phyloP scores from a whole-genome alignment of 2,888 invertebrate genomes.

The Micoletzkya japonica region DNA sequence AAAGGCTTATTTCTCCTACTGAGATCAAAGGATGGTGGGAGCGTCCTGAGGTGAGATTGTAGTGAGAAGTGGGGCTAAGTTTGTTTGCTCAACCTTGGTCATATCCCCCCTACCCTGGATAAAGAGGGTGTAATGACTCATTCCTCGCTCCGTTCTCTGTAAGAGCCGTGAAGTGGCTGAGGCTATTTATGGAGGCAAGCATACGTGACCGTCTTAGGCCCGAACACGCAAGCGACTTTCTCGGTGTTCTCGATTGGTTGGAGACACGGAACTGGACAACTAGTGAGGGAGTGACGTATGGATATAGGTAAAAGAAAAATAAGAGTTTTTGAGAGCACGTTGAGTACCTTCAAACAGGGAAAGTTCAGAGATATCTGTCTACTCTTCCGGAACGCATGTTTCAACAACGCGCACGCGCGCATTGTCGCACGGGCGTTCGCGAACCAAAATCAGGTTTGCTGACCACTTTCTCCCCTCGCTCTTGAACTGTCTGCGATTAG shows the following conservation, averaged over 20 bases:
- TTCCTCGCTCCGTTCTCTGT: too few species aligned
- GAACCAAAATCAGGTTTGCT: too few species aligned
- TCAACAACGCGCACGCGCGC: constrained; percentile 51
- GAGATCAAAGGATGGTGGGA: constrained; percentile 37
- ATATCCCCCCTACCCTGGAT: neutral
- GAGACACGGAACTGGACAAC: constrained; percentile 34
- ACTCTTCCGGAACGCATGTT: constrained; percentile 53
- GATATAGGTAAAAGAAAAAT: constrained; percentile 3
- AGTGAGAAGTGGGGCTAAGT: too few species aligned
- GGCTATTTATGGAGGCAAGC: too few species aligned
- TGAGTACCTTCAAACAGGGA: too few species aligned
- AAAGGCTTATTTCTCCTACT: constrained; percentile 54
- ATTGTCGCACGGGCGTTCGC: constrained; percentile 51
- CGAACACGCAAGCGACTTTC: constrained; percentile 43
- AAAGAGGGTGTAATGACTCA: too few species aligned
- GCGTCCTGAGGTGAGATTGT: constrained; percentile 18
- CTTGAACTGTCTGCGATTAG: too few species aligned
- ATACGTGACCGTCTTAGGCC: constrained; percentile 35
- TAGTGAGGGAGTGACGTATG: constrained; percentile 2
- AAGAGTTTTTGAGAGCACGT: too few species aligned
- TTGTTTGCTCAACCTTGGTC: neutral
- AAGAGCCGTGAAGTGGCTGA: too few species aligned
- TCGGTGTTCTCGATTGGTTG: constrained; percentile 49
- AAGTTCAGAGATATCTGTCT: constrained; percentile 35
- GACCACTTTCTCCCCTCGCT: constrained; percentile 30